Evolutionary conservation across 1,140 invertebrate species (phyloP).

Genomic region (Heliconius melpomene): DNA sequence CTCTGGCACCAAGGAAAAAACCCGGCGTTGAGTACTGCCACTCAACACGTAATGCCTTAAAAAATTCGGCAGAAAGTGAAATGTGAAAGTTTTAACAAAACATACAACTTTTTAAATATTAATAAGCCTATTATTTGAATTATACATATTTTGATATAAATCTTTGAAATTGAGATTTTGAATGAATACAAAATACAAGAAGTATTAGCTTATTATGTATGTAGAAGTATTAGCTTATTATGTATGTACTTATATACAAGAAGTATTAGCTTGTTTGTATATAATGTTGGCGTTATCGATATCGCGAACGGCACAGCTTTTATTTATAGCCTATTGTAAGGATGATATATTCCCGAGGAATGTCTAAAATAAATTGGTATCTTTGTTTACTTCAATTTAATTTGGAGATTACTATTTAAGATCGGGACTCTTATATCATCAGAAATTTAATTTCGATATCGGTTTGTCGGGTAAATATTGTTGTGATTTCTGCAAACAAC

Average conservation of each 20-base stretch:
- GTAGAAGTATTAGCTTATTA: too few species aligned
- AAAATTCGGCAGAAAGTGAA: too few species aligned
- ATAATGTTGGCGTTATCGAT: neutral
- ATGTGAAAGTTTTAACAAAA: too few species aligned
- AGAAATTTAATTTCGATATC: slow-evolving; percentile 35
- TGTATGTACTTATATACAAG: too few species aligned
- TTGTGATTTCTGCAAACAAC: slow-evolving; percentile 24
- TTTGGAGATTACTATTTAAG: slow-evolving; percentile 24
- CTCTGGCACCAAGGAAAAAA: too few species aligned
- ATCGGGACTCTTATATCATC: slow-evolving; percentile 21
- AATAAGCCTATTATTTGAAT: neutral
- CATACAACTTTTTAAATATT: neutral
- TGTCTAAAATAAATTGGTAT: slow-evolving; percentile 18
- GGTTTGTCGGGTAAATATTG: slow-evolving; percentile 27
- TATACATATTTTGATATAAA: neutral
- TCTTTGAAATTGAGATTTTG: neutral
- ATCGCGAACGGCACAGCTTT: neutral
- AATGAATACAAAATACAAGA: neutral
- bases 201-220: too few species aligned
- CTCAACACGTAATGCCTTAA: too few species aligned
- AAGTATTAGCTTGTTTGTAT: too few species aligned
- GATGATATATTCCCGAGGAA: slow-evolving; percentile 7
- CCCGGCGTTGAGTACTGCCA: too few species aligned
- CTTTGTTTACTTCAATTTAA: slow-evolving; percentile 24
- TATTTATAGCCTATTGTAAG: slow-evolving; percentile 14